Evolutionary conservation across 2,113 vertebrate species (phyloP).

Genomic region (Chamaea fasciata): DNA sequence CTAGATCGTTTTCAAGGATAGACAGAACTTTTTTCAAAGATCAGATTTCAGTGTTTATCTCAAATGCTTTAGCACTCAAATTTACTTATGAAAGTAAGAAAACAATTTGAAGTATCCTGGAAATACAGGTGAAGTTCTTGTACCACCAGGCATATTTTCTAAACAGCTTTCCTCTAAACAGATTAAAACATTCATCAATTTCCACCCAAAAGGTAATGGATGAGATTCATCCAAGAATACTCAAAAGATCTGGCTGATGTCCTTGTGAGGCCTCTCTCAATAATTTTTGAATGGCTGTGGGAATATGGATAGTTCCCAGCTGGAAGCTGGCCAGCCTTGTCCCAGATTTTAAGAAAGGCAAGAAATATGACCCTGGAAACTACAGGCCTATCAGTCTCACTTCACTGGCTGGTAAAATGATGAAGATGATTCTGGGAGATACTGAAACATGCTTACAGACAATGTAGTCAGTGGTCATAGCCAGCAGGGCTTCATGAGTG

Average conservation of each 20-base stretch:
- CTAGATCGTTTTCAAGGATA: neutral
- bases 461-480: neutral
- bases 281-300: neutral
- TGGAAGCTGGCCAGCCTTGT: neutral
- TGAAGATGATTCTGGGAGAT: neutral
- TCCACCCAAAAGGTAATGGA: neutral
- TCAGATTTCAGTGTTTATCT: neutral
- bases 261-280: neutral
- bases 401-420: neutral
- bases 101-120: neutral
- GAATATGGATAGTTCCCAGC: rapidly evolving
- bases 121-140: neutral
- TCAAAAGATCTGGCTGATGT: neutral
- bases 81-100: neutral
- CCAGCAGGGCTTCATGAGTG: too few species aligned
- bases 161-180: neutral
- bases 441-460: neutral
- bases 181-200: neutral
- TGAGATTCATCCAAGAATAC: neutral
- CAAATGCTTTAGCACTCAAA: neutral
- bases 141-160: neutral
- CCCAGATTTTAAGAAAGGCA: neutral
- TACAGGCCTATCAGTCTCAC: neutral
- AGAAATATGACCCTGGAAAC: neutral
- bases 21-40: neutral